These are phyloP conservation scores for Rhodeus uyekii DNA, from an alignment of 2,797 vertebrate genomes.

Conservation along the genomic window DNA sequence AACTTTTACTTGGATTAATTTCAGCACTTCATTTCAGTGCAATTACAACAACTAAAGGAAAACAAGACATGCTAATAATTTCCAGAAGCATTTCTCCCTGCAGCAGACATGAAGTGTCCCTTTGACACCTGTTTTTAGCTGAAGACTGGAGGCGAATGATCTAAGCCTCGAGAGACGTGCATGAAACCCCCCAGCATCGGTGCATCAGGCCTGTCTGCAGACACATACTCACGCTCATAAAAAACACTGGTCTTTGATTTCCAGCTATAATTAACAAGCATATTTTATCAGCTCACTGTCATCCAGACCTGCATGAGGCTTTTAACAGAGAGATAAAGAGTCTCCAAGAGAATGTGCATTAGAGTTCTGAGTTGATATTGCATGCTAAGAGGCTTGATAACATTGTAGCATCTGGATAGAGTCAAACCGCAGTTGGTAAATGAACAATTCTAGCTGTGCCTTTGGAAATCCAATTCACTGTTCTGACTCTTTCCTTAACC, in stretches of 20 bases:
- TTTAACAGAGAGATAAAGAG: conserved; percentile 11
- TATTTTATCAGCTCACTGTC: conserved; percentile 68
- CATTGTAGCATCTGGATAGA: neutral
- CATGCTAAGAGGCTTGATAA: conserved; percentile 5
- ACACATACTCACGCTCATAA: conserved; percentile 46
- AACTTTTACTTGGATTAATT: neutral
- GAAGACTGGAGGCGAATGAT: neutral
- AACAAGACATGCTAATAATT: neutral
- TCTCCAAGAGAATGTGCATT: neutral
- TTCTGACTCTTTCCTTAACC: neutral
- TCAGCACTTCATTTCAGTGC: conserved; percentile 7
- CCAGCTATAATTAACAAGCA: conserved; percentile 74
- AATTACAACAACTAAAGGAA: conserved; percentile 19
- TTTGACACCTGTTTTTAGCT: conserved; percentile 8
- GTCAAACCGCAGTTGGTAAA: neutral
- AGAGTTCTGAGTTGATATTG: neutral
- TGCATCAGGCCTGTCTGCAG: conserved; percentile 11
- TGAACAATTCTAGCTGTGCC: neutral
- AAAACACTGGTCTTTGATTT: conserved; percentile 68
- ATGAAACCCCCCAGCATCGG: neutral
- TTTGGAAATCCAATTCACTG: neutral
- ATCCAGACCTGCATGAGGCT: conserved; percentile 69
- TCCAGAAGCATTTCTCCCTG: neutral
- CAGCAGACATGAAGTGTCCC: neutral
- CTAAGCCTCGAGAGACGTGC: neutral